Evolutionary conservation across 2,113 vertebrate species (phyloP), one percentile per base, ranked within the genome.

Genomic region (Sarotherodon lohbergeri): DNA sequence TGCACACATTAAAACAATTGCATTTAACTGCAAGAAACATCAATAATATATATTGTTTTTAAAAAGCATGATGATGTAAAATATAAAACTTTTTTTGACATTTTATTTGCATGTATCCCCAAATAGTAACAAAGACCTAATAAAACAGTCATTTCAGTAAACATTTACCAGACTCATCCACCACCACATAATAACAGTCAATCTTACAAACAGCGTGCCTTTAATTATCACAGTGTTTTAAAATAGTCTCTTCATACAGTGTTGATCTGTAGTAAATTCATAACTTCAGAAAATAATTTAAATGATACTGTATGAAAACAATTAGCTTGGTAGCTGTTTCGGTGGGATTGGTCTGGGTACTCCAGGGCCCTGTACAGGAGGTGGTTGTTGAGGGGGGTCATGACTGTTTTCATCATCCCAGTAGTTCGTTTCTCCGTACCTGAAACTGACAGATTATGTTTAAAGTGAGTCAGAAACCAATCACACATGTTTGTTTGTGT

Each of bases 261-360:
- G 9, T 54, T 57, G 43, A 78, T 3, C 32, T 61, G 27, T 4
- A 41, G 6, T 57, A 14, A 89, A 80, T 41, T 11, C 16, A 59
- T 50, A 80, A 13, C 52, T 85, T 61, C 3, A 56, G 6, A 63
- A 61, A 36, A 80, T 11, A 78, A 12, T 8, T 22, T 9, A 50
- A 46, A 82, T 80, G 5, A 32, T 39, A 50, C 32, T 3, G 9
- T 10, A n/a, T 7, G 27, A 85, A 16, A 2, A 32, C 1, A 29
- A 82, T 93, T 41, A 91, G 2, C 2, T 13, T 3, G 14, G 32
- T 13, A 12, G 22, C 1, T 59, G 2, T 24, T 2, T 85, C 1
- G 90, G 5, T 16, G 92, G 93, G 73, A 97, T 96, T 34, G 96
- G 92, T 93, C 5, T 94, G 7, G 96, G 96, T 4, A 95, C 95